Percentiles rank a stretch among this genome's conserved stretches.
These are phyloP conservation scores for Eurosta solidaginis DNA, from an alignment of 1,140 invertebrate species.

Conservation along the genomic window DNA sequence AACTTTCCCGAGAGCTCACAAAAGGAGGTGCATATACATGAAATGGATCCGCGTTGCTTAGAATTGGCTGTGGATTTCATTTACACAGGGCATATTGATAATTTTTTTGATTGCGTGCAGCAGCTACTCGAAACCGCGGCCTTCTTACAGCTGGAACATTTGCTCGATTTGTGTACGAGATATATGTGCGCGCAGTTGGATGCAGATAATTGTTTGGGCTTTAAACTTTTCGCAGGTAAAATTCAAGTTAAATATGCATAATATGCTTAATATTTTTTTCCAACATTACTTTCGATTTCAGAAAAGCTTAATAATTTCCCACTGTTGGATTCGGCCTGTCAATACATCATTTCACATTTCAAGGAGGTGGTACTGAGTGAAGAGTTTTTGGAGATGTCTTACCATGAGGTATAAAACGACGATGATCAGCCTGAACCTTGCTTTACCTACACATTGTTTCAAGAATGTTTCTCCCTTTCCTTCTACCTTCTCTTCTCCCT, in stretches of 20 bases:
- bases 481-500: too few relatives aligned
- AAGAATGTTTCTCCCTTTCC: too few relatives aligned
- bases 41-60: conserved; percentile 34
- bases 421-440: background rate
- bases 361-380: conserved; percentile 35
- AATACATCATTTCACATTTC: conserved; percentile 32
- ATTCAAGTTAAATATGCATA: background rate
- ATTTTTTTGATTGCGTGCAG: conserved; percentile 32
- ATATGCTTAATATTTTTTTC: background rate
- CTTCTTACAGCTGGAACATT: conserved; percentile 34
- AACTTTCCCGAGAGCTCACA: conserved; percentile 34
- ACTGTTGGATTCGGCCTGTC: conserved; percentile 28
- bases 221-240: conserved; percentile 34
- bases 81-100: conserved; percentile 33
- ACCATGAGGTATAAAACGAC: conserved; percentile 32
- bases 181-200: conserved; percentile 34
- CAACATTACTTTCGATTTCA: background rate
- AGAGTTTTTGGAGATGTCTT: conserved; percentile 34
- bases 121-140: conserved; percentile 31
- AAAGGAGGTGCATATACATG: conserved; percentile 29
- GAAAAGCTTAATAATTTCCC: conserved; percentile 33
- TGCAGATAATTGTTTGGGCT: conserved; percentile 36
- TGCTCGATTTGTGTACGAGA: conserved; percentile 33
- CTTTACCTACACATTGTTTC: too few relatives aligned
- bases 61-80: conserved; percentile 35